A percentile compares a stretch with the other conserved stretches of the same genome.
phyloP scores from a whole-genome alignment of 2,888 invertebrate species.

The Heliconius ismenius region DNA sequence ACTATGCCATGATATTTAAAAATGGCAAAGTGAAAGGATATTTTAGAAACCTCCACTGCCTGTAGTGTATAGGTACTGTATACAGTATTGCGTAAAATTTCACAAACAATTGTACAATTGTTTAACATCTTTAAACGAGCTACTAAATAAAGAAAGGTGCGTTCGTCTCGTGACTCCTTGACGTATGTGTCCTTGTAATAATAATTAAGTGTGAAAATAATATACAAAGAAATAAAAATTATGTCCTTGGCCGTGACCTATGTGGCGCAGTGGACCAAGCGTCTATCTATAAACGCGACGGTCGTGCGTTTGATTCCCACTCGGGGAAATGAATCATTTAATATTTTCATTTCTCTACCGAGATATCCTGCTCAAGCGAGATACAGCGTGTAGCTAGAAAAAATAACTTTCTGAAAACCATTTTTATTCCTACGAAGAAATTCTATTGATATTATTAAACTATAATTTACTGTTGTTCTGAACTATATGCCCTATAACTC shows the following conservation, averaged over 20 bases:
- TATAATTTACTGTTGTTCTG: not conserved
- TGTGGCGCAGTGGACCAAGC: too few species aligned
- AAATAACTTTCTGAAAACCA: too few species aligned
- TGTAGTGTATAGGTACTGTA: too few species aligned
- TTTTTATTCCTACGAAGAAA: too few species aligned
- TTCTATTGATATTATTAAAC: not conserved
- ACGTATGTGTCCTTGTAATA: not conserved
- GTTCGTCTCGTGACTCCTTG: not conserved
- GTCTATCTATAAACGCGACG: too few species aligned
- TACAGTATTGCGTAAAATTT: not conserved
- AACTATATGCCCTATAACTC: not conserved
- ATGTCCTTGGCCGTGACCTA: too few species aligned
- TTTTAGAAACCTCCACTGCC: not conserved
- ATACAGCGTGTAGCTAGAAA: too few species aligned
- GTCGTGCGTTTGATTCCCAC: too few species aligned
- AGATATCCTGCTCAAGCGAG: too few species aligned
- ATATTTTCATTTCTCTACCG: not conserved
- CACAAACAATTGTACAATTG: not conserved
- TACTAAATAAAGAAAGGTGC: conserved; percentile 4
- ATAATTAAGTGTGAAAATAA: not conserved
- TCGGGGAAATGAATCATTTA: not conserved
- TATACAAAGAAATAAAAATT: too few species aligned
- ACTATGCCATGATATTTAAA: not conserved
- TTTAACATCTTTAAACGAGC: not conserved
- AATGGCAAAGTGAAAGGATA: conserved; percentile 13